A percentile compares a stretch with the other conserved stretches of the same genome.
These are phyloP conservation scores for Vultur gryphus DNA, from an alignment of 2,797 vertebrate species.

Conservation along the genomic window DNA sequence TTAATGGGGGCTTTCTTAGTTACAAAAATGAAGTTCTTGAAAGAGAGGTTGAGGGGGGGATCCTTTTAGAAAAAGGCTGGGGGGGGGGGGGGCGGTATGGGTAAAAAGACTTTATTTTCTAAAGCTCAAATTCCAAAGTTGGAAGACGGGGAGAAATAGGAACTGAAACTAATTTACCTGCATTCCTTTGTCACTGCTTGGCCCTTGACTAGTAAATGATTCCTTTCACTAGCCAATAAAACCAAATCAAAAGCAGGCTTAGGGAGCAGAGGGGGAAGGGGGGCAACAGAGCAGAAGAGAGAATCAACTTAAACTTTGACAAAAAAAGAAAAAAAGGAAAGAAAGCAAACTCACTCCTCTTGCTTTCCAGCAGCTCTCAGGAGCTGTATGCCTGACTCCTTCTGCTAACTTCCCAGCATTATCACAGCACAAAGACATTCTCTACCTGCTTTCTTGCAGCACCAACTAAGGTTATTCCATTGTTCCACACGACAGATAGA, in stretches of 20 bases:
- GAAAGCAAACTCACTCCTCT: slow-evolving; percentile 37
- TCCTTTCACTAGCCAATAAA: slow-evolving; percentile 77
- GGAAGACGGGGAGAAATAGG: slow-evolving; percentile 56
- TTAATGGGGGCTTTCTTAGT: slow-evolving; percentile 43
- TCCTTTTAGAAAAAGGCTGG: slow-evolving; percentile 55
- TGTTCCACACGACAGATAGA: background rate
- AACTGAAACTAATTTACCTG: slow-evolving; percentile 77
- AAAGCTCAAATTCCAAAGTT: slow-evolving; percentile 70
- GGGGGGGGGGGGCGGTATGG: background rate
- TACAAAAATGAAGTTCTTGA: slow-evolving; percentile 56
- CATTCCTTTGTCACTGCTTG: slow-evolving; percentile 68
- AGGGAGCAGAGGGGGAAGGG: slow-evolving; percentile 35
- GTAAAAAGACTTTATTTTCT: slow-evolving; percentile 67
- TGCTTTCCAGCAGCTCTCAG: slow-evolving; percentile 7
- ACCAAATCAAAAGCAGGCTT: slow-evolving; percentile 71
- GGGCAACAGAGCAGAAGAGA: background rate
- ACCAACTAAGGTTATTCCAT: background rate
- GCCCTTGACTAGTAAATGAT: slow-evolving; percentile 74
- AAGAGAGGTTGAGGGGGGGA: background rate
- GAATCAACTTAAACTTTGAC: slow-evolving; percentile 15
- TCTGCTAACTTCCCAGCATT: background rate
- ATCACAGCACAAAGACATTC: background rate
- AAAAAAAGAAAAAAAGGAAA: background rate
- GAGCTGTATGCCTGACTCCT: background rate
- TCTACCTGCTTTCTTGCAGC: slow-evolving; percentile 14